These are phyloP conservation scores for Adelosebastes latens DNA, from an alignment of 2,797 vertebrate genomes.

Conservation along the genomic window DNA sequence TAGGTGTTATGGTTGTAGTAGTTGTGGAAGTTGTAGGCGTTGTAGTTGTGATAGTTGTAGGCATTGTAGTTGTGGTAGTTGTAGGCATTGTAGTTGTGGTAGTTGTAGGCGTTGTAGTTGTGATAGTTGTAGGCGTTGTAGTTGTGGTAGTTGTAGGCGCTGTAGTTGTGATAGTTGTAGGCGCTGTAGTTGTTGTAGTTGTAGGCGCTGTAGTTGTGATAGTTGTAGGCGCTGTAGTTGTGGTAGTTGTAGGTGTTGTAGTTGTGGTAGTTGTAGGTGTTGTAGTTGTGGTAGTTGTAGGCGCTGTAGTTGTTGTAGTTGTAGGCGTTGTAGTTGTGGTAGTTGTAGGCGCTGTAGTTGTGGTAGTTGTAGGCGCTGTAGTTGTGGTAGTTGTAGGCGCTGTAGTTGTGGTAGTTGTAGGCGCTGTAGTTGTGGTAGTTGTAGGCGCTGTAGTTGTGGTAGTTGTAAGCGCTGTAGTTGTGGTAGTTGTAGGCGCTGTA, in stretches of 20 bases:
- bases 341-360: neutral
- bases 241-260: too few relatives aligned
- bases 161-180: neutral
- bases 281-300: too few relatives aligned
- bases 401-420: neutral
- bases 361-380: too few relatives aligned
- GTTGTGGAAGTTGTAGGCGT: neutral
- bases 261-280: too few relatives aligned
- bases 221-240: too few relatives aligned
- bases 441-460: neutral
- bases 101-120: neutral
- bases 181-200: too few relatives aligned
- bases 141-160: neutral
- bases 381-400: too few relatives aligned
- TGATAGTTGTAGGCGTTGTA: neutral
- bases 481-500: neutral
- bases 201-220: rapidly evolving
- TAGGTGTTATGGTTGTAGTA: neutral
- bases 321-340: too few relatives aligned
- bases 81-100: neutral
- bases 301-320: too few relatives aligned
- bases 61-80: neutral
- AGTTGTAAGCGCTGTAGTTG: neutral
- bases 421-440: neutral
- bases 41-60: neutral